Percentiles rank a stretch among this genome's conserved stretches.
These are phyloP conservation scores for Cosmorhoe ocellata DNA, from an alignment of 2,888 invertebrate species.

Conservation along the genomic window DNA sequence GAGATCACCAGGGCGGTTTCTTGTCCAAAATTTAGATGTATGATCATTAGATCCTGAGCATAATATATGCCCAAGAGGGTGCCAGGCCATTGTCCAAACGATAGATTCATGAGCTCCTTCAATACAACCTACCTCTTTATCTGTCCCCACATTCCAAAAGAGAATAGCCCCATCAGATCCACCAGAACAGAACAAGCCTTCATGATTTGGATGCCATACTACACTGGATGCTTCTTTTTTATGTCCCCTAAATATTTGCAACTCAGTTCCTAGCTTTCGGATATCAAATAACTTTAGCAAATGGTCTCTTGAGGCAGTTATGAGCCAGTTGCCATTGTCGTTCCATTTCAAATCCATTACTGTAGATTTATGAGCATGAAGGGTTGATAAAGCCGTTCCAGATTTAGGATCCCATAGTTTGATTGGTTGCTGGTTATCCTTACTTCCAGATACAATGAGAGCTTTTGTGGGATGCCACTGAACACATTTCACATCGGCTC, in stretches of 20 bases:
- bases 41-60: constrained; percentile 99
- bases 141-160: constrained; percentile 99
- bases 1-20: constrained; percentile 98
- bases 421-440: constrained; percentile 99
- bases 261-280: constrained; percentile 96
- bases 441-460: constrained; percentile 98
- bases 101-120: constrained; percentile 99
- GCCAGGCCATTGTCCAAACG: constrained; percentile 99
- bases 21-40: constrained; percentile 99
- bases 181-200: constrained; percentile 98
- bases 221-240: constrained; percentile 99
- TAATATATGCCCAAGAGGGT: constrained; percentile 98
- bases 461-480: constrained; percentile 99
- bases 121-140: constrained; percentile 98
- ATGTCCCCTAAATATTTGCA: constrained; percentile 98
- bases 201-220: constrained; percentile 99
- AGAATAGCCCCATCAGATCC: constrained; percentile 99
- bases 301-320: constrained; percentile 99
- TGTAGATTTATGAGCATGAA: constrained; percentile 99
- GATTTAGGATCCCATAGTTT: constrained; percentile 99
- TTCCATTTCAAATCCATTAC: constrained; percentile 99
- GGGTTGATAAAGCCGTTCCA: constrained; percentile 96
- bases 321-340: constrained; percentile 99
- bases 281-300: constrained; percentile 98
- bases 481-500: constrained; percentile 99